phyloP scores from a whole-genome alignment of 53 echinoderm and acorn worm species.

The Holothuria scabra region DNA sequence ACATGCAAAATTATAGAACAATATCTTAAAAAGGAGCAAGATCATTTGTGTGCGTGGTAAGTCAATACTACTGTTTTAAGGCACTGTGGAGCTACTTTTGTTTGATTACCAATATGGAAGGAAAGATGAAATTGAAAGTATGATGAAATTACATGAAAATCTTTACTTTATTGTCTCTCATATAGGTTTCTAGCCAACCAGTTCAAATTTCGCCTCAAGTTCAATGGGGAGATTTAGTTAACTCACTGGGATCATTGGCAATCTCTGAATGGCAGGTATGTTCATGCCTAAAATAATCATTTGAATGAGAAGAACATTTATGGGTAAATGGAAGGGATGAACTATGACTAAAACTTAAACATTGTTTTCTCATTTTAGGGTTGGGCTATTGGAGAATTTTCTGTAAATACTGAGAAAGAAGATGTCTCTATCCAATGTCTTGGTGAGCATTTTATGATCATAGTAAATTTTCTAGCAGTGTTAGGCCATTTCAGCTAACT shows the following conservation, averaged over 20 bases:
- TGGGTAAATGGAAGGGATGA: background rate
- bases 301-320: background rate
- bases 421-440: slow-evolving; percentile 81
- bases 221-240: slow-evolving; percentile 79
- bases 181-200: background rate
- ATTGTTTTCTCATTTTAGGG: slow-evolving; percentile 62
- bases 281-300: background rate
- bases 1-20: too few species aligned
- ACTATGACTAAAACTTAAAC: background rate
- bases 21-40: too few species aligned
- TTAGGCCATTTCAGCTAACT: too few species aligned
- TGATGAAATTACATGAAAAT: too few species aligned
- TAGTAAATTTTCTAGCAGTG: too few species aligned
- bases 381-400: slow-evolving; percentile 94
- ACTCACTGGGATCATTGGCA: slow-evolving; percentile 88
- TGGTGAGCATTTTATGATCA: slow-evolving; percentile 72
- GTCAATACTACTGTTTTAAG: too few species aligned
- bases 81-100: too few species aligned
- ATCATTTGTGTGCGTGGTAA: too few species aligned
- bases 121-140: too few species aligned
- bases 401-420: slow-evolving; percentile 83
- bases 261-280: slow-evolving; percentile 97
- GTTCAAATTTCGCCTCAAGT: slow-evolving; percentile 77
- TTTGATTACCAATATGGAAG: too few species aligned
- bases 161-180: too few species aligned